These are phyloP conservation scores for Hemitrygon akajei DNA, from an alignment of 2,797 vertebrate genomes.

Conservation along the genomic window DNA sequence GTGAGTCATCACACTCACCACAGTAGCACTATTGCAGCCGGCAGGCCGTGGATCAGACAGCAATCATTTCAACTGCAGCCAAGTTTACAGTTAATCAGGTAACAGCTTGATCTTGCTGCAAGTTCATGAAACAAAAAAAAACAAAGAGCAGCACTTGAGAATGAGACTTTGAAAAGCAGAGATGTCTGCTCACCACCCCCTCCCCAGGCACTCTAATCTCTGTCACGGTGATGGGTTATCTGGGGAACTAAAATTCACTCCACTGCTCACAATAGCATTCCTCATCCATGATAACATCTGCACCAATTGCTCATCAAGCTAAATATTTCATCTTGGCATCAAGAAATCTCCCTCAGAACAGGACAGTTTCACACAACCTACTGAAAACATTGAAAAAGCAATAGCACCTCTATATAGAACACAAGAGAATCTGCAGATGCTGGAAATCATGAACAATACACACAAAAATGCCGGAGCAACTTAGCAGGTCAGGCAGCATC, in stretches of 20 bases:
- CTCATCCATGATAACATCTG: constrained; percentile 23
- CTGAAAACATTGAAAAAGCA: not conserved
- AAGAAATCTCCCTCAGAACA: not conserved
- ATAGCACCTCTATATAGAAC: too few species aligned
- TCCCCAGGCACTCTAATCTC: constrained; percentile 19
- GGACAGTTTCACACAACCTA: not conserved
- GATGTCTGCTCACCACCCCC: not conserved
- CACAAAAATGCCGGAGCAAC: too few species aligned
- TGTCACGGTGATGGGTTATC: not conserved
- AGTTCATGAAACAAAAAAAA: not conserved
- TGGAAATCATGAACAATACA: too few species aligned
- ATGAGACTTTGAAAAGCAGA: constrained; percentile 4
- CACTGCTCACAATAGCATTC: constrained; percentile 31
- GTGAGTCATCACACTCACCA: too few species aligned
- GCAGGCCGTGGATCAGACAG: not conserved
- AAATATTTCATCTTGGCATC: constrained; percentile 6
- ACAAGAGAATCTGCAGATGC: too few species aligned
- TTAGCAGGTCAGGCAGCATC: too few species aligned
- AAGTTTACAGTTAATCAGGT: not conserved
- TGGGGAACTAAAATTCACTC: not conserved
- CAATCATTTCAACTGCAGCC: not conserved
- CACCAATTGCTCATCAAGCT: not conserved
- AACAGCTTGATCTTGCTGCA: not conserved
- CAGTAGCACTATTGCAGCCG: not conserved
- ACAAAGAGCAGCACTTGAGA: constrained; percentile 15